Base-by-base conservation (phyloP, 2,888 invertebrate species). In the Pediacus dermestoides region DNA sequence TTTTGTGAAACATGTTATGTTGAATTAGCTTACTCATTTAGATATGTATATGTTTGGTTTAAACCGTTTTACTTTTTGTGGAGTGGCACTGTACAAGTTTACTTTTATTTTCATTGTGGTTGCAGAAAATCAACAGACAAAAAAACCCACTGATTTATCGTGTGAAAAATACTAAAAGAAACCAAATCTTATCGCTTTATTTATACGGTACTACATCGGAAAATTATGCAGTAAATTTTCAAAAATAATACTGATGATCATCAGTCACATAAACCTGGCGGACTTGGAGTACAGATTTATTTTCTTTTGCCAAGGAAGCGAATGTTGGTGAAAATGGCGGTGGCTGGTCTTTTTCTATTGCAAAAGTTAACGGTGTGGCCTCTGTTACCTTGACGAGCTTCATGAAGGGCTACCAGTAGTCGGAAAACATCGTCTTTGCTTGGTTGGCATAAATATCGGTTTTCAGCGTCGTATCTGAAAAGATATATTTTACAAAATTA, bases 361-460 rank as follows among this genome's bases (percentile, higher is more conserved):
- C 81, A 81, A 63, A 80, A 80, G 52, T 74, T 73, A 12, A 81
- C 73, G n/a, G 74, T 72, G 30, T 67, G 64, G 6, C 67, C 66
- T 34, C 61, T 60, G 57, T 74, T 75, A 1, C 79, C 80, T 44
- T 74, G 74, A 15, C 76, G 73, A 37, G 77, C 74, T 48, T 78
- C 77, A 58, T 80, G 80, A 3, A 81, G 63, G 25, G 79, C 79
- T 7, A 77, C 71, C 39, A 81, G 55, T 2, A 81, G 64, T 50
- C 76, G 74, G 55, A 75, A 75, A 23, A 81, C 76, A 56, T 81
- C 81, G 51, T 77, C 74, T 53, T 75, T 75, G 39, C 73, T 74
- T n/a, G 80, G 80, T 36, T 74, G 75, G 55, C 81, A 81, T 47
- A 78, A 67, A 49, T 78, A 78, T 32, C 73, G 70, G 39, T 74